These are phyloP conservation scores for Myocastor coypus DNA, from an alignment of 2,113 vertebrate genomes.

Conservation along the genomic window DNA sequence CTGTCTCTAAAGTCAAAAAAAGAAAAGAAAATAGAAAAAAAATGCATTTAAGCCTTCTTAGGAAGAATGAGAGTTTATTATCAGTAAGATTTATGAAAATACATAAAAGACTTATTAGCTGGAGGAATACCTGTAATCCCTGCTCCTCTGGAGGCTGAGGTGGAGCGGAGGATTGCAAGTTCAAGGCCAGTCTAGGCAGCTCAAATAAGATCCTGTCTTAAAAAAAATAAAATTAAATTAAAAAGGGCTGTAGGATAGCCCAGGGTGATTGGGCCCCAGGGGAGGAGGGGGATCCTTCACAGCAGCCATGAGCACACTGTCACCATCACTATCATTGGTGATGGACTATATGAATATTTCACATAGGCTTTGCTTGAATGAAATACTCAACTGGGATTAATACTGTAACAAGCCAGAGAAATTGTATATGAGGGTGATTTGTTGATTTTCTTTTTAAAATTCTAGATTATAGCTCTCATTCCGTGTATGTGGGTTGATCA, in stretches of 20 bases:
- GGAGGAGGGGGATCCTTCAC: background rate
- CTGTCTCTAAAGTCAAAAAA: background rate
- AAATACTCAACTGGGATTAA: background rate
- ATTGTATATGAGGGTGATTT: background rate
- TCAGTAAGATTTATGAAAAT: background rate
- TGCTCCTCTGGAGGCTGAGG: background rate
- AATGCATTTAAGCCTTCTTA: background rate
- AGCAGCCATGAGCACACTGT: background rate
- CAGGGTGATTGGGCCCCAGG: background rate
- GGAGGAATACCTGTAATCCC: background rate
- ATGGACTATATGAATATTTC: slow-evolving; percentile 4
- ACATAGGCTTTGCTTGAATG: background rate
- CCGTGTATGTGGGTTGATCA: background rate
- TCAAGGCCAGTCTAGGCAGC: background rate
- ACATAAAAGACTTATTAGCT: background rate
- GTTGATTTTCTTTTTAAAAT: slow-evolving; percentile 45
- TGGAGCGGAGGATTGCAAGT: background rate
- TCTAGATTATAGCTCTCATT: background rate
- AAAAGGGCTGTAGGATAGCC: background rate
- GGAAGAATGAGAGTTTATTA: slow-evolving; percentile 24
- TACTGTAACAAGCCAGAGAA: background rate
- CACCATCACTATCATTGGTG: background rate
- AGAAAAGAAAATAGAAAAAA: background rate
- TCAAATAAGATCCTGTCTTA: background rate
- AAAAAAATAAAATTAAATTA: background rate